Percentiles rank a stretch among this genome's conserved stretches.
Evolutionary conservation across 2,888 invertebrate genomes (phyloP).

Genomic region (Chrysina gloriosa): DNA sequence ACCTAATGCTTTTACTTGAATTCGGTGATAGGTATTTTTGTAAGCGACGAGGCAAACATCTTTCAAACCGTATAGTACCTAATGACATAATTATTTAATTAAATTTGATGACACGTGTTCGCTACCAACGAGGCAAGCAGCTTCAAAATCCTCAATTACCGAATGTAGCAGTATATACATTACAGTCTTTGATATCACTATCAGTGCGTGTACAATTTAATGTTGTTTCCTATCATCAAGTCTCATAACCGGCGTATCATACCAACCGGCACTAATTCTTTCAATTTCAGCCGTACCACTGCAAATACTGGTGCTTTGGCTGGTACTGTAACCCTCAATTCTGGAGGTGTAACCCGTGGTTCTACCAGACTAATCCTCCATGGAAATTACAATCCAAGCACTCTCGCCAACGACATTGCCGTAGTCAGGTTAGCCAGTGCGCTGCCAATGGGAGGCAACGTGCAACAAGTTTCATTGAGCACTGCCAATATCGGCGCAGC

Average conservation of each 20-base stretch:
- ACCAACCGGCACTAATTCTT: not conserved
- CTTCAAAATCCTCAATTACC: too few species aligned
- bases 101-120: too few species aligned
- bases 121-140: too few species aligned
- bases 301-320: slow-evolving; percentile 53
- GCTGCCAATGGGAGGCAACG: slow-evolving; percentile 29
- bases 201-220: too few species aligned
- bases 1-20: not conserved
- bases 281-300: slow-evolving; percentile 47
- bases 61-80: too few species aligned
- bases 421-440: slow-evolving; percentile 37
- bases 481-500: slow-evolving; percentile 58
- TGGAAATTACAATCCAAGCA: slow-evolving; percentile 40
- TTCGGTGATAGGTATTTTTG: too few species aligned
- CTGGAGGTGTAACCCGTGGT: slow-evolving; percentile 54
- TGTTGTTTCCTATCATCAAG: not conserved
- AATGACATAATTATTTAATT: too few species aligned
- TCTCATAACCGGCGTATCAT: not conserved
- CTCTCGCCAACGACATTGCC: slow-evolving; percentile 45
- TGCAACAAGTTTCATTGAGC: slow-evolving; percentile 51
- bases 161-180: too few species aligned
- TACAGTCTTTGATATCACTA: too few species aligned
- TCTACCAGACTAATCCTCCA: slow-evolving; percentile 51
- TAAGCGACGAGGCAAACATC: too few species aligned
- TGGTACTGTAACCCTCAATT: slow-evolving; percentile 55